Evolutionary conservation across 2,113 vertebrate species (phyloP).

Genomic region (Oxyura jamaicensis): DNA sequence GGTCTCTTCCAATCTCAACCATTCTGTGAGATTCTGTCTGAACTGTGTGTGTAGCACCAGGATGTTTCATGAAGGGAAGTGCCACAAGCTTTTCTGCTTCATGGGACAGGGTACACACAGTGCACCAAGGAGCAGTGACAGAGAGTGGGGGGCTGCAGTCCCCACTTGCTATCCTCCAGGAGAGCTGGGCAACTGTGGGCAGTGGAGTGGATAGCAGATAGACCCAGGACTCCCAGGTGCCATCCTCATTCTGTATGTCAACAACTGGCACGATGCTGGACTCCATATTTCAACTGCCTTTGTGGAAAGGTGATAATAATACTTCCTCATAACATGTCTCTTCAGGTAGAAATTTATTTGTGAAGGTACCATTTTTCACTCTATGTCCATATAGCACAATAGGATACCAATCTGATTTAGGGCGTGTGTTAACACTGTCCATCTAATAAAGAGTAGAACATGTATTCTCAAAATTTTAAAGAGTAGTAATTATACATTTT

Average conservation of each 20-base stretch:
- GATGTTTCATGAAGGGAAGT: background rate
- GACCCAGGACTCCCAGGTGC: background rate
- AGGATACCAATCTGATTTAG: background rate
- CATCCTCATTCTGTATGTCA: accelerated
- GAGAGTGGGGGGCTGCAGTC: background rate
- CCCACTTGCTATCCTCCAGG: background rate
- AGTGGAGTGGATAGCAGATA: background rate
- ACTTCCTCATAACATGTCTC: background rate
- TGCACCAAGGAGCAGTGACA: background rate
- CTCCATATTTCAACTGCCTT: background rate
- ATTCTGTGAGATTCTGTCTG: background rate
- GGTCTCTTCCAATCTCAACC: background rate
- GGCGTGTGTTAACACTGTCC: background rate
- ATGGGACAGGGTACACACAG: accelerated
- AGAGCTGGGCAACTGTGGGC: background rate
- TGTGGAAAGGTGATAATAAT: background rate
- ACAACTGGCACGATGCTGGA: background rate
- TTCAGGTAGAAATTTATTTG: background rate
- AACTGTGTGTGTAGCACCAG: background rate
- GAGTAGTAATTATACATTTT: background rate
- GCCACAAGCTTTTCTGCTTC: background rate
- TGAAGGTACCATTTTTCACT: background rate
- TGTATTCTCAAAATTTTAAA: background rate
- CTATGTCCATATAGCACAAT: background rate
- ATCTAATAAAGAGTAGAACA: conserved; percentile 3